These are phyloP conservation scores for Leucopsar rothschildi DNA, from an alignment of 2,113 vertebrate genomes.

Conservation along the genomic window DNA sequence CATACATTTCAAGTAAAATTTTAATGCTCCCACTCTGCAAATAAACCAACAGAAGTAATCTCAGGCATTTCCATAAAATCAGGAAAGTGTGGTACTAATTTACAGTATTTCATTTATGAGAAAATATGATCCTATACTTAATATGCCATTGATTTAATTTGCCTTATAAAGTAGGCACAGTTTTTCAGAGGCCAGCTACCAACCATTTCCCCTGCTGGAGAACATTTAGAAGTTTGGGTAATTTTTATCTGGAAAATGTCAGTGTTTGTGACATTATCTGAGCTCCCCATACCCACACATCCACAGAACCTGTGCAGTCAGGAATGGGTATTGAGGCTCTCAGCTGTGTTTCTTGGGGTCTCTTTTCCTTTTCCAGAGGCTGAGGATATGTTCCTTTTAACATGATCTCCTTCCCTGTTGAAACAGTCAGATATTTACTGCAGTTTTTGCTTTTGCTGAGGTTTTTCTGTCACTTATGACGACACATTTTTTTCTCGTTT, in stretches of 20 bases:
- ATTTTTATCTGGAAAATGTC: not conserved
- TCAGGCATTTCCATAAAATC: not conserved
- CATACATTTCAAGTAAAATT: not conserved
- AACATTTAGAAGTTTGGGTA: not conserved
- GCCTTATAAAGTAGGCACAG: not conserved
- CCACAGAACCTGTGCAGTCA: not conserved
- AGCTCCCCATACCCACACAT: not conserved
- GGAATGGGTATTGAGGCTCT: not conserved
- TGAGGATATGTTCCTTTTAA: not conserved
- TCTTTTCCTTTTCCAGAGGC: not conserved
- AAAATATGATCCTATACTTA: not conserved
- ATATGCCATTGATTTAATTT: not conserved
- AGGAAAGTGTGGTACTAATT: not conserved
- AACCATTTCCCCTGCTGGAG: not conserved
- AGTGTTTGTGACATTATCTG: not conserved
- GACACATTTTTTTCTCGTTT: not conserved
- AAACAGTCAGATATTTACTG: not conserved
- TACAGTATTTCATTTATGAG: not conserved
- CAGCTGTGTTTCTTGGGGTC: not conserved
- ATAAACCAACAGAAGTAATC: not conserved
- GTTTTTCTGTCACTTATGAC: rapidly evolving
- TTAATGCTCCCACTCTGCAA: not conserved
- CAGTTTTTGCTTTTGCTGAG: not conserved
- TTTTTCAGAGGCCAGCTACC: not conserved
- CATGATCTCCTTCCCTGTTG: rapidly evolving